A percentile compares a stretch with the other conserved stretches of the same genome.
Conservation (phyloP, 2,113 vertebrate genomes). For the Anguilla japonica region DNA sequence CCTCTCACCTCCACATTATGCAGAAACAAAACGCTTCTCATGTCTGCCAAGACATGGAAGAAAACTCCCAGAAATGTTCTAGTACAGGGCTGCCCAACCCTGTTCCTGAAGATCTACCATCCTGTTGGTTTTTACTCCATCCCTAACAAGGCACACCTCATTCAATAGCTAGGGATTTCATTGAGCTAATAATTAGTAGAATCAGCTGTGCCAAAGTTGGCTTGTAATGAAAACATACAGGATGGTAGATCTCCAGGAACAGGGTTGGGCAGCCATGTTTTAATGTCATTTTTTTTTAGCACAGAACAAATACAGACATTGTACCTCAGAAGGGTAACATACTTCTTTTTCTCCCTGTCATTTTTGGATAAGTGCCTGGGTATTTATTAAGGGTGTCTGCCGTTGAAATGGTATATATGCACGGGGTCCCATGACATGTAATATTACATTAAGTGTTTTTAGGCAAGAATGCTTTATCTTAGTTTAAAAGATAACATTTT, state of each 20-base stretch:
- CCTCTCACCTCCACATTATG: constrained; percentile 32
- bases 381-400: not conserved
- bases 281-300: not conserved
- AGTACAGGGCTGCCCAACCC: not conserved
- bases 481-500: not conserved
- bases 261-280: too few relatives aligned
- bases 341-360: not conserved
- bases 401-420: not conserved
- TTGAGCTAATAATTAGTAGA: too few relatives aligned
- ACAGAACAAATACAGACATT: constrained; percentile 18
- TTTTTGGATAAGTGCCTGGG: not conserved
- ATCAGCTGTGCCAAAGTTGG: too few relatives aligned
- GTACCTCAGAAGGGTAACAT: not conserved
- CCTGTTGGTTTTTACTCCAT: too few relatives aligned
- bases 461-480: not conserved
- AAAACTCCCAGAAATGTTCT: not conserved
- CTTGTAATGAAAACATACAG: too few relatives aligned
- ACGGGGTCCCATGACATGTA: not conserved
- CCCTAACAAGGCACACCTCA: too few relatives aligned
- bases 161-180: too few relatives aligned
- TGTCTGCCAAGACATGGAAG: not conserved
- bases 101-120: too few relatives aligned
- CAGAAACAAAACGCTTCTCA: constrained; percentile 39
- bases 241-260: too few relatives aligned
- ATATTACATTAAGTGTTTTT: not conserved